Evolutionary conservation across 2,113 vertebrate species (phyloP).

Genomic region (Ariopsis seemanni): DNA sequence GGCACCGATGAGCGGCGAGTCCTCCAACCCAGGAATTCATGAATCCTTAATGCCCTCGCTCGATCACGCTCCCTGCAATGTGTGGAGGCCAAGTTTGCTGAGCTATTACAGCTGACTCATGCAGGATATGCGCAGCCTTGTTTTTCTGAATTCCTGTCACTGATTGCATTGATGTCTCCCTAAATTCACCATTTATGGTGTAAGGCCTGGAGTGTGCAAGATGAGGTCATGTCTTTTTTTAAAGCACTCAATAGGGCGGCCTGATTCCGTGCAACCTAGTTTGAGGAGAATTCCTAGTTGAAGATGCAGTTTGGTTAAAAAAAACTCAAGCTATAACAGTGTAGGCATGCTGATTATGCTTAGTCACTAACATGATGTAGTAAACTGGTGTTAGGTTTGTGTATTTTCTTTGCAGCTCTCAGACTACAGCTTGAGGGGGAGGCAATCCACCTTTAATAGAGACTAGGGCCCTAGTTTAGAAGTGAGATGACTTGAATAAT

Average conservation of each 20-base stretch:
- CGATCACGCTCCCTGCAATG: constrained; percentile 3
- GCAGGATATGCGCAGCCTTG: constrained; percentile 25
- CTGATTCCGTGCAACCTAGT: constrained; percentile 47
- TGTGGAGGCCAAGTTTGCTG: constrained; percentile 20
- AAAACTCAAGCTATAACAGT: background rate
- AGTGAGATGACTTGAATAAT: background rate
- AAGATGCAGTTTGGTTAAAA: background rate
- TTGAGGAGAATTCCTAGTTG: constrained; percentile 25
- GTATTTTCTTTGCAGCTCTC: background rate
- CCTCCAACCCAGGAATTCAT: constrained; percentile 54
- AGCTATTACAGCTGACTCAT: constrained; percentile 45
- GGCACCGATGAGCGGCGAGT: constrained; percentile 58
- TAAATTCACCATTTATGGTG: constrained; percentile 68
- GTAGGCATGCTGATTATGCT: background rate
- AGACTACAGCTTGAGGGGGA: background rate
- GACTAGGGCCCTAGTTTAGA: constrained; percentile 18
- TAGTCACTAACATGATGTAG: background rate
- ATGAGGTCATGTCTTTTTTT: constrained; percentile 76
- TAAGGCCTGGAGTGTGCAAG: constrained; percentile 55
- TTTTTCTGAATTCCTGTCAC: constrained; percentile 32
- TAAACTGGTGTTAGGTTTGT: background rate
- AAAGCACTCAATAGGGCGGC: constrained; percentile 47
- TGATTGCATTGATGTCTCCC: constrained; percentile 44
- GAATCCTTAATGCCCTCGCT: constrained; percentile 48
- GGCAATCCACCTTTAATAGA: constrained; percentile 9